phyloP scores from a whole-genome alignment of 2,888 invertebrate species.

The Linnaemya vulpina region DNA sequence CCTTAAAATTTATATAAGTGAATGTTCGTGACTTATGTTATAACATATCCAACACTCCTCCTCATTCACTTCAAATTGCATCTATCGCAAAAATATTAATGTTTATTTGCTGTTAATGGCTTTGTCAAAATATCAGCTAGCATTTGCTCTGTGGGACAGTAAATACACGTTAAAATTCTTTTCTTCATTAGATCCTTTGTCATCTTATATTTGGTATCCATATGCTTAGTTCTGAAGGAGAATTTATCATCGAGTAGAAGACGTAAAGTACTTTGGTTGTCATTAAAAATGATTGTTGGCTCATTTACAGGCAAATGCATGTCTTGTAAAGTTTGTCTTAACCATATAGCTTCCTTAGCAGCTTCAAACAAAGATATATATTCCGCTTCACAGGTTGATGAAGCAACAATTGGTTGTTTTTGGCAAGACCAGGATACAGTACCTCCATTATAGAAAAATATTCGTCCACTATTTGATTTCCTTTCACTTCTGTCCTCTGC shows the following conservation, averaged over 20 bases:
- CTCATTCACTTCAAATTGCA: slow-evolving; percentile 65
- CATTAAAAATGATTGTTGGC: slow-evolving; percentile 38
- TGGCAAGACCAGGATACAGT: slow-evolving; percentile 40
- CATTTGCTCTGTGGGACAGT: too few relatives aligned
- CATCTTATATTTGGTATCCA: slow-evolving; percentile 47
- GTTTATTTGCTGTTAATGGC: slow-evolving; percentile 36
- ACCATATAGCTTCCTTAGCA: slow-evolving; percentile 43
- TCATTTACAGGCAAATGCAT: slow-evolving; percentile 9
- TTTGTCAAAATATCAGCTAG: too few relatives aligned
- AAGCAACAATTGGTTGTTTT: slow-evolving; percentile 35
- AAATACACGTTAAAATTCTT: too few relatives aligned
- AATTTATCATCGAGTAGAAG: slow-evolving; percentile 47
- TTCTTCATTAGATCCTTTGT: too few relatives aligned
- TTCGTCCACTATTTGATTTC: slow-evolving; percentile 44
- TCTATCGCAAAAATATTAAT: slow-evolving; percentile 38
- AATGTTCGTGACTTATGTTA: slow-evolving; percentile 9
- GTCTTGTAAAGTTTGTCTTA: slow-evolving; percentile 45
- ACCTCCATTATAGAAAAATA: slow-evolving; percentile 40
- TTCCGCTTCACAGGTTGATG: slow-evolving; percentile 44
- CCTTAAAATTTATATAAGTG: neutral
- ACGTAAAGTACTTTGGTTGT: slow-evolving; percentile 39
- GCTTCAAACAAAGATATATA: slow-evolving; percentile 46
- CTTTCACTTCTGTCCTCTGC: slow-evolving; percentile 32
- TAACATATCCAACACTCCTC: slow-evolving; percentile 60
- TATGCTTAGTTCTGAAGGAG: slow-evolving; percentile 55